Percentiles rank a stretch among this genome's conserved stretches.
phyloP scores from a whole-genome alignment of 1,140 invertebrate genomes.

The Leptopilina clavipes region DNA sequence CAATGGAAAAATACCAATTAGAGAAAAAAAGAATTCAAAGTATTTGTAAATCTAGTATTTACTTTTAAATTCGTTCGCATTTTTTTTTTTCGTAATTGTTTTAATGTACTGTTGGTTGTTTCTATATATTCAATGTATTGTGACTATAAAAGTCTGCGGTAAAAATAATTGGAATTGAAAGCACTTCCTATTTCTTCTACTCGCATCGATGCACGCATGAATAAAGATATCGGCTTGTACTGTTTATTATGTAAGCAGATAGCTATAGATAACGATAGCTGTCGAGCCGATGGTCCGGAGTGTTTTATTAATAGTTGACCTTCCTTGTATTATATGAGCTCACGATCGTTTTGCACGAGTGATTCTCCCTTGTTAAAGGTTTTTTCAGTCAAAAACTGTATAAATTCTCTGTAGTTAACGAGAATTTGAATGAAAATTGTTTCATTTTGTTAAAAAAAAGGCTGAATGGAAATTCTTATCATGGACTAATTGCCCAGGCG shows the following conservation, averaged over 20 bases:
- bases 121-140: too few species aligned
- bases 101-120: too few species aligned
- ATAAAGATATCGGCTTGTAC: constrained; percentile 24
- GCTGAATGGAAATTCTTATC: too few species aligned
- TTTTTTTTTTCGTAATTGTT: background rate
- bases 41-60: too few species aligned
- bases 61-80: too few species aligned
- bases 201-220: constrained; percentile 9
- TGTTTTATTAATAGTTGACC: constrained; percentile 47
- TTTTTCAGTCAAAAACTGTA: background rate
- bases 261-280: constrained; percentile 39
- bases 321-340: constrained; percentile 38
- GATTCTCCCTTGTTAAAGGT: background rate
- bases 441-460: too few species aligned
- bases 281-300: constrained; percentile 32
- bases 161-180: background rate
- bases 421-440: too few species aligned
- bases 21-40: too few species aligned
- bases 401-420: too few species aligned
- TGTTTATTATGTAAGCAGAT: constrained; percentile 29
- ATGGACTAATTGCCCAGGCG: too few species aligned
- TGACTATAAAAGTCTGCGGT: too few species aligned
- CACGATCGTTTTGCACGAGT: constrained; percentile 32
- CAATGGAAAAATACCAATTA: too few species aligned
- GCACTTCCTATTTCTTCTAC: constrained; percentile 20